Evolutionary conservation across 2,113 vertebrate genomes (phyloP), one percentile per base, ranked within the genome.

Genomic region (Vombatus ursinus): DNA sequence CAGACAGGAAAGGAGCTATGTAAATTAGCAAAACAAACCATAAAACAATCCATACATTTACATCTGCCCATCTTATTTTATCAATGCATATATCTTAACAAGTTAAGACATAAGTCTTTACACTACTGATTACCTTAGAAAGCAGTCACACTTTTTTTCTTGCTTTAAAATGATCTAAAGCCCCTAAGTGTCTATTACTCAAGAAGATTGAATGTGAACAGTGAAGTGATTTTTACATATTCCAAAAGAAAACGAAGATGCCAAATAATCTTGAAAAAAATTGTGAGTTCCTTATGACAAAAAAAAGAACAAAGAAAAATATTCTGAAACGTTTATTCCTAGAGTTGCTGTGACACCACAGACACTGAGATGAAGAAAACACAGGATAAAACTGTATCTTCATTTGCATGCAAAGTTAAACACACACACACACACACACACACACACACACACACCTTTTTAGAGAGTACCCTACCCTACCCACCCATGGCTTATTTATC

Each of bases 21-120:
- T 89, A 96, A 96, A 91, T 93, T 10, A 31, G 95, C 94, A 97
- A 90, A 25, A 8, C 92, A 92, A 90, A 94, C 92, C 89, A 93
- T 94, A 94, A 92, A 93, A 61, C 51, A 89, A 50, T 68, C 51
- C 92, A 77, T 90, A 96, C 57, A 52, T 90, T 61, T 93, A 90
- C 28, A 93, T 93, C 50, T 54, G 48, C 61, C 93, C 84, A 90
- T 93, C 90, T 48, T 90, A 37, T 84, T 61, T 95, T 61, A 93
- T 92, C 96, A 47, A 2, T 84, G 1, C 22, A 89, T 61, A 44
- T 44, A 44, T 84, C n/a, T 84, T 44, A 44, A 77, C 61, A 37
- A 77, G 68, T 77, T 8, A 77, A 77, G 37, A 77, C 37, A 7
- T 77, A 37, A n/a, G 68, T n/a, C 68, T 77, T 77, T 77, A n/a